phyloP scores from a whole-genome alignment of 2,113 vertebrate species.

The Anoura caudifer region DNA sequence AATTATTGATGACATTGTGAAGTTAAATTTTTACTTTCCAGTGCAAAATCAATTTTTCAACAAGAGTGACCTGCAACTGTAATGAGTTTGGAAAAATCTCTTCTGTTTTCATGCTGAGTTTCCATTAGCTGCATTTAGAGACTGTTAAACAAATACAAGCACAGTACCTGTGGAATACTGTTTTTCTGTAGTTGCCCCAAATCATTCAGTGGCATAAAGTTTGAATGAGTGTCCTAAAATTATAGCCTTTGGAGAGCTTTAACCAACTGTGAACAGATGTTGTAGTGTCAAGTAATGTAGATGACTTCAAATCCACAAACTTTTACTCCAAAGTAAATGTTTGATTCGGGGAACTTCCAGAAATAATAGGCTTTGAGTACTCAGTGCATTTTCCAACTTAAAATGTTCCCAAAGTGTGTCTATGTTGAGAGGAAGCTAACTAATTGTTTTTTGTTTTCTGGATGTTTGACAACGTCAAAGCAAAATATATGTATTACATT shows the following conservation, averaged over 20 bases:
- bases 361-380: conserved; percentile 40
- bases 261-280: conserved; percentile 43
- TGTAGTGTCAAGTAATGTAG: conserved; percentile 28
- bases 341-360: conserved; percentile 48
- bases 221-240: conserved; percentile 44
- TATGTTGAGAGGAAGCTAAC: neutral
- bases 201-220: conserved; percentile 21
- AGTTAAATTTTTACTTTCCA: conserved; percentile 54
- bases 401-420: conserved; percentile 21
- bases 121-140: conserved; percentile 57
- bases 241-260: conserved; percentile 38
- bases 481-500: neutral
- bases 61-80: conserved; percentile 44
- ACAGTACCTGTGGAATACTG: neutral
- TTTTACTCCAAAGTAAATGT: conserved; percentile 55
- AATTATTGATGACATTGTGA: conserved; percentile 31
- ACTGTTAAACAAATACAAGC: conserved; percentile 22
- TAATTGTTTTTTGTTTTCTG: neutral
- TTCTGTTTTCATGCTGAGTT: conserved; percentile 63
- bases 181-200: conserved; percentile 5
- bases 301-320: conserved; percentile 35
- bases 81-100: conserved; percentile 63
- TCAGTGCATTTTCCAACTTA: conserved; percentile 17
- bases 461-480: neutral
- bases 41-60: conserved; percentile 60